phyloP scores from a whole-genome alignment of 2,888 invertebrate species.

The Schizaphis graminum region DNA sequence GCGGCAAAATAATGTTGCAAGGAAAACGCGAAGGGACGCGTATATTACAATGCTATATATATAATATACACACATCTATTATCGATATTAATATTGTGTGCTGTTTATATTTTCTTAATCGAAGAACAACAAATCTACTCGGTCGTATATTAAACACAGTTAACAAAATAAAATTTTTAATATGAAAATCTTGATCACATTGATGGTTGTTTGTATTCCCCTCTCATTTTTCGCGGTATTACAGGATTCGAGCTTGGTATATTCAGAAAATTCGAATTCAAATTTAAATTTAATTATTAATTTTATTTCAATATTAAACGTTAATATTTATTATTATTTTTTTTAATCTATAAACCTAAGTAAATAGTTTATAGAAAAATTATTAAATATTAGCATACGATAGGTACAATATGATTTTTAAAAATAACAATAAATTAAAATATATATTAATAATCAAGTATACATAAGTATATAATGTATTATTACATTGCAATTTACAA shows the following conservation, averaged over 20 bases:
- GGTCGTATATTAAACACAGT: background rate
- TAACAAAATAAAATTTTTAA: background rate
- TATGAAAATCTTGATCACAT: background rate
- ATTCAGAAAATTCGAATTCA: background rate
- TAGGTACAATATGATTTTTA: too few species aligned
- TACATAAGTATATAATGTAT: background rate
- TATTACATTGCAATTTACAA: background rate
- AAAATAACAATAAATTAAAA: too few species aligned
- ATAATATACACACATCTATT: background rate
- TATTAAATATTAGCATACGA: too few species aligned
- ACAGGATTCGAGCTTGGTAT: background rate
- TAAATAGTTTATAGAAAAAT: background rate
- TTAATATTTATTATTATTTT: background rate
- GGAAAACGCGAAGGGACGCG: background rate
- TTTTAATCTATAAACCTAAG: background rate
- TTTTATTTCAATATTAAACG: background rate
- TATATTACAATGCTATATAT: background rate
- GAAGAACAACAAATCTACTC: background rate
- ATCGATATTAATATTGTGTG: background rate
- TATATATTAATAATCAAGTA: background rate
- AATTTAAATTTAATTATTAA: background rate
- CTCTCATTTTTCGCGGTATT: background rate
- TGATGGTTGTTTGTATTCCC: background rate
- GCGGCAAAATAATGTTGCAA: constrained; percentile 11
- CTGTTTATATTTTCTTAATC: background rate